These are phyloP conservation scores for Adelognathus sp. DNA, from an alignment of 2,888 invertebrate genomes.

Conservation along the genomic window DNA sequence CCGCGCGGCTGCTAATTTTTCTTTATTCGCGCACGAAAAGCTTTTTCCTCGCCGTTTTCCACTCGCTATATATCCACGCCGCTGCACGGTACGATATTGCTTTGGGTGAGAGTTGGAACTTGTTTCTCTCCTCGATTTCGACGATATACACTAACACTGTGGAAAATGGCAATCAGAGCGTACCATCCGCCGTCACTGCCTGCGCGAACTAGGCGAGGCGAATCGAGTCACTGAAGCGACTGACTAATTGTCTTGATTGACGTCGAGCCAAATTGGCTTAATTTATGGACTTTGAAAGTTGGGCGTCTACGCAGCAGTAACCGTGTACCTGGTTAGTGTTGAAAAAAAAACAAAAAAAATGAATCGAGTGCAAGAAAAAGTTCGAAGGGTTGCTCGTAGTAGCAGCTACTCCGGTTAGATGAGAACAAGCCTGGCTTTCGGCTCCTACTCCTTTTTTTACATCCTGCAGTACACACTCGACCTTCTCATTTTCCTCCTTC, in stretches of 20 bases:
- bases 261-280: slow-evolving; percentile 28
- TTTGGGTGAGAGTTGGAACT: background rate
- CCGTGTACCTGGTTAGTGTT: background rate
- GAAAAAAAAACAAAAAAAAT: background rate
- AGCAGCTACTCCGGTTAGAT: slow-evolving; percentile 10
- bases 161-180: slow-evolving; percentile 32
- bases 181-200: background rate
- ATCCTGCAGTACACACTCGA: slow-evolving; percentile 18
- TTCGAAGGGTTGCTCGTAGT: background rate
- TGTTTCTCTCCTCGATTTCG: background rate
- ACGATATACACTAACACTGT: background rate
- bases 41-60: background rate
- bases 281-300: slow-evolving; percentile 7
- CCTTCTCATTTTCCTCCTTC: slow-evolving; percentile 45
- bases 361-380: background rate
- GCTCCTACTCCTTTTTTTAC: background rate
- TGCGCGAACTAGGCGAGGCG: background rate
- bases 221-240: background rate
- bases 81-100: background rate
- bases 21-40: background rate
- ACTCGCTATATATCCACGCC: background rate
- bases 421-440: background rate
- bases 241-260: slow-evolving; percentile 38
- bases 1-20: slow-evolving; percentile 41
- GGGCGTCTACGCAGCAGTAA: background rate